Evolutionary conservation across 1,140 invertebrate species (phyloP).

Genomic region (Drosophila melanica): DNA sequence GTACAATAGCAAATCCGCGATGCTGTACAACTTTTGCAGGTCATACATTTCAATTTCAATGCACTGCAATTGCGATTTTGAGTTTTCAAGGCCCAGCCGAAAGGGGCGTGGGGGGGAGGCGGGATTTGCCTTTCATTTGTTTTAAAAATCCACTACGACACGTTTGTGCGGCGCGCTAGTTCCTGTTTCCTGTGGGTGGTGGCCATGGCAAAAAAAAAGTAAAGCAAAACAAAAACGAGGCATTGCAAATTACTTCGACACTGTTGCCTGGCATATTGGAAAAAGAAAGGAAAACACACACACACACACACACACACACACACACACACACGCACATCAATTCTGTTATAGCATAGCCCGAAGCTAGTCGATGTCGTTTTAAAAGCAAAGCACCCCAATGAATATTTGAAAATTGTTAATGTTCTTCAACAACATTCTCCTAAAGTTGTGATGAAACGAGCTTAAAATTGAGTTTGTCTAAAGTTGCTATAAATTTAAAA

Average conservation of each 20-base stretch:
- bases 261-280: constrained; percentile 18
- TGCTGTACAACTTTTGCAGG: constrained; percentile 58
- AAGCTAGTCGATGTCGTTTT: too few species aligned
- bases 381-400: too few species aligned
- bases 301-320: neutral
- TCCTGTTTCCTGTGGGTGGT: constrained; percentile 61
- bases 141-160: constrained; percentile 30
- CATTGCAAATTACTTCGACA: constrained; percentile 69
- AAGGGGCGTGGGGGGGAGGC: neutral
- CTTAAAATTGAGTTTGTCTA: too few species aligned
- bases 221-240: constrained; percentile 42
- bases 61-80: constrained; percentile 33
- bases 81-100: constrained; percentile 39
- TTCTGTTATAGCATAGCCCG: too few species aligned
- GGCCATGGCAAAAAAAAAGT: constrained; percentile 24
- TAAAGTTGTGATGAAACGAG: too few species aligned
- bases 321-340: neutral
- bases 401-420: too few species aligned
- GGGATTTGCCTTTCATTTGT: constrained; percentile 56
- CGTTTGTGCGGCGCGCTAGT: constrained; percentile 29
- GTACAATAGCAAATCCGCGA: constrained; percentile 68
- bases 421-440: too few species aligned
- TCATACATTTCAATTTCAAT: constrained; percentile 60
- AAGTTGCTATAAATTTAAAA: too few species aligned
- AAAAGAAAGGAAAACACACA: neutral